These are phyloP conservation scores for Campylomormyrus numenius DNA, from an alignment of 2,113 vertebrate species.

Conservation along the genomic window DNA sequence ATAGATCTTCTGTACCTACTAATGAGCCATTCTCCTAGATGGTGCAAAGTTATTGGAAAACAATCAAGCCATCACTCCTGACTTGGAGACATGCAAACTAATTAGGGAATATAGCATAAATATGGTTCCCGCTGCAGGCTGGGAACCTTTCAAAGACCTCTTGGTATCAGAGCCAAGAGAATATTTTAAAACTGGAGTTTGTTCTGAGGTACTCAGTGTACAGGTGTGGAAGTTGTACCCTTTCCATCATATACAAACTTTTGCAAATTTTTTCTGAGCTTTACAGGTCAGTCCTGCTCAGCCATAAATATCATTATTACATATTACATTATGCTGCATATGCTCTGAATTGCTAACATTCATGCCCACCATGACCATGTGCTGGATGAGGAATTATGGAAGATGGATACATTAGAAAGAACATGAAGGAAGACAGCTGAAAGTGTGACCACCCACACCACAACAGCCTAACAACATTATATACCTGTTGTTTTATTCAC, in stretches of 20 bases:
- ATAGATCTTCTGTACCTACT: neutral
- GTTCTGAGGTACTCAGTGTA: neutral
- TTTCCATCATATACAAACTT: neutral
- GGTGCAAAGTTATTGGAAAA: slow-evolving; percentile 3
- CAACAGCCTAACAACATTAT: neutral
- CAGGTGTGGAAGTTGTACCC: neutral
- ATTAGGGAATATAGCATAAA: neutral
- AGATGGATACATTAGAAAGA: neutral
- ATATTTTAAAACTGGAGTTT: neutral
- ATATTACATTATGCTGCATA: neutral
- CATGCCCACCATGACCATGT: neutral
- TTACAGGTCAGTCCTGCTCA: neutral
- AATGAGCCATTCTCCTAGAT: neutral
- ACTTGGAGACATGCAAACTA: slow-evolving; percentile 9
- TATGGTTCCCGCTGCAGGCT: neutral
- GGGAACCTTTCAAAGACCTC: neutral
- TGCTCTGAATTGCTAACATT: neutral
- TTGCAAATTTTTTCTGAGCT: neutral
- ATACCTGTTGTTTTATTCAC: neutral
- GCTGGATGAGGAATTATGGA: neutral
- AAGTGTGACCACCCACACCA: neutral
- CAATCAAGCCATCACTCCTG: neutral
- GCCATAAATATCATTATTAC: neutral
- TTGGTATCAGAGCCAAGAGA: neutral
- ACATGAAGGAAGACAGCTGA: neutral